These are phyloP conservation scores for Plodia interpunctella DNA, from an alignment of 1,140 invertebrate genomes.

Conservation along the genomic window DNA sequence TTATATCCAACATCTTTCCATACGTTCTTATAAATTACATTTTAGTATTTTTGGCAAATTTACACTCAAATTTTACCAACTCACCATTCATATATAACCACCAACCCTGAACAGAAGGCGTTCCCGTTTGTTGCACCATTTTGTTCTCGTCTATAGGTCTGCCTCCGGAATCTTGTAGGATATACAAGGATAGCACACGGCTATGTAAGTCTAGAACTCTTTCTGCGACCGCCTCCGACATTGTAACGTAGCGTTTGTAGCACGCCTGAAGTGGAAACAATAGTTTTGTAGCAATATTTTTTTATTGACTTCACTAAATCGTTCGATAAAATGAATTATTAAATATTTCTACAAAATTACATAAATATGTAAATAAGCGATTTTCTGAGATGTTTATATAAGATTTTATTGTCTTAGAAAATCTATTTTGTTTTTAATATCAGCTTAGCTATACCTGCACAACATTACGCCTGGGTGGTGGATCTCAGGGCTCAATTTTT, in stretches of 20 bases:
- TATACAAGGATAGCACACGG: slow-evolving; percentile 84
- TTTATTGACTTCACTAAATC: too few relatives aligned
- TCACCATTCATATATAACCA: slow-evolving; percentile 90
- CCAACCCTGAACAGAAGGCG: slow-evolving; percentile 90
- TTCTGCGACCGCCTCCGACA: slow-evolving; percentile 88
- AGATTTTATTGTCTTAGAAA: too few relatives aligned
- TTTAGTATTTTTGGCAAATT: slow-evolving; percentile 7
- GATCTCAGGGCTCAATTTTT: too few relatives aligned
- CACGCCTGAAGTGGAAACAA: slow-evolving; percentile 52
- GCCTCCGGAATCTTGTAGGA: slow-evolving; percentile 87
- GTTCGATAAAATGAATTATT: too few relatives aligned
- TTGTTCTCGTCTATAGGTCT: slow-evolving; percentile 81
- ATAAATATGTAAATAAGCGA: too few relatives aligned
- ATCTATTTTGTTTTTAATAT: too few relatives aligned
- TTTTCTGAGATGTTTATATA: too few relatives aligned
- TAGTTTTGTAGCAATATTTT: neutral
- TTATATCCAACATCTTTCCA: too few relatives aligned
- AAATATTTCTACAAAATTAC: too few relatives aligned
- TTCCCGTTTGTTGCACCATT: slow-evolving; percentile 83
- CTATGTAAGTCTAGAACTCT: slow-evolving; percentile 86
- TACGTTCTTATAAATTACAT: too few relatives aligned
- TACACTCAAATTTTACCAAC: slow-evolving; percentile 4
- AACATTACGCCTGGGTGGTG: too few relatives aligned
- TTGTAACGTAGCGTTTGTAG: slow-evolving; percentile 87
- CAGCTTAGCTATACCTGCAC: too few relatives aligned